Base-by-base conservation (phyloP, 2,888 invertebrate species). In the Orchestes rusci region DNA sequence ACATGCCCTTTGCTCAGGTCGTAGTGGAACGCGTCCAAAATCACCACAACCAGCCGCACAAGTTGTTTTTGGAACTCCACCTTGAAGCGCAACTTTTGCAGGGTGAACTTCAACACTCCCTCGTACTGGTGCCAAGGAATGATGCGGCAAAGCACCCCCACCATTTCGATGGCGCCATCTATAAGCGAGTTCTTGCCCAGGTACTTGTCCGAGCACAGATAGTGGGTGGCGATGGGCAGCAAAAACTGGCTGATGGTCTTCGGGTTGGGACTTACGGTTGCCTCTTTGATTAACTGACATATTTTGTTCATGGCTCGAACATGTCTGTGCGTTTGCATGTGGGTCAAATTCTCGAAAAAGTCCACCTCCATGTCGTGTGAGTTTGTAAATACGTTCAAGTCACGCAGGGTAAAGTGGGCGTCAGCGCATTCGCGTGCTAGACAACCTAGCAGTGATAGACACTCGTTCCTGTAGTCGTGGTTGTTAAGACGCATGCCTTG, bases 61-160 rank as follows among this genome's bases (percentile, higher is more conserved):
- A 86, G 71, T 57, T 92, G 88, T 57, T 86, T 91, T 59, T 93
- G 93, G 62, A 81, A 81, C 27, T 86, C 84, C 1, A 77, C 66
- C 5, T 81, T 77, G 36, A 74, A 73, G 1, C 83, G 75, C 63
- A 97, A 73, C 68, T 84, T 82, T 42, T 75, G 74, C 23, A 97
- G 70, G 65, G 92, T 94, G 56, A 79, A 76, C 56, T 84, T 85
- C 3, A 97, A 69, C 23, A 93, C 73, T 0, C 81, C 75, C 60
- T 89, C 84, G 59, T 96, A 96, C 46, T 87, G 84, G 59, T 84
- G 79, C 96, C 96, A 96, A 0, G 93, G 88, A 23, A 94, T 70
- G 35, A 86, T 68, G 55, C 75, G 75, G 58, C 89, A 87, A 39
- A 88, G 79, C 1, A 79, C 77, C 0, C 85, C 83, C 4, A 94